Percentiles rank a stretch among this genome's conserved stretches.
These are phyloP conservation scores for Acipenser oxyrinchus DNA, from an alignment of 2,797 vertebrate species.

Conservation along the genomic window DNA sequence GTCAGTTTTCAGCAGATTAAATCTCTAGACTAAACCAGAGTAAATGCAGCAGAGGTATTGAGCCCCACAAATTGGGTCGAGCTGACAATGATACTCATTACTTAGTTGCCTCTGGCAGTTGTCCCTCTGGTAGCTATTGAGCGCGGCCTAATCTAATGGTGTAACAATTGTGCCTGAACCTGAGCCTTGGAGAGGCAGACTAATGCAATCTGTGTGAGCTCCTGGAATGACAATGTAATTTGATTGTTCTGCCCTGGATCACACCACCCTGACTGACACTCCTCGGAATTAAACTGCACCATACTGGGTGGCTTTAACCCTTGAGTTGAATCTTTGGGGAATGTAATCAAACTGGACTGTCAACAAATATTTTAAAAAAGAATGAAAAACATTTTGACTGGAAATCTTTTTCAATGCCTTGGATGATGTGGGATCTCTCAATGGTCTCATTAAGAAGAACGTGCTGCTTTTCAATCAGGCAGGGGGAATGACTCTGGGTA, in stretches of 20 bases:
- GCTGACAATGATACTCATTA: slow-evolving; percentile 23
- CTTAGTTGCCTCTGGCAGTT: slow-evolving; percentile 21
- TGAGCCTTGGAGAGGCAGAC: slow-evolving; percentile 25
- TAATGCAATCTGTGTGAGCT: slow-evolving; percentile 36
- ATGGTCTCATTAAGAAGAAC: no score
- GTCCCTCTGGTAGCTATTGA: slow-evolving; percentile 19
- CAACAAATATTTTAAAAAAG: no score
- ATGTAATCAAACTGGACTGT: no score
- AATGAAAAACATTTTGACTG: no score
- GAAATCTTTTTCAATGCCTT: no score
- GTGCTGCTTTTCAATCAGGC: no score
- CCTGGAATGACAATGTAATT: slow-evolving; percentile 37
- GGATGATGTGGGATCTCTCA: no score
- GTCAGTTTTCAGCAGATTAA: slow-evolving; percentile 9
- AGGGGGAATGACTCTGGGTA: no score
- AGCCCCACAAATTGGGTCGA: slow-evolving; percentile 16
- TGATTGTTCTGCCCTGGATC: slow-evolving; percentile 34
- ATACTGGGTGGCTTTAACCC: slow-evolving; percentile 28
- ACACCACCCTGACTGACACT: slow-evolving; percentile 26
- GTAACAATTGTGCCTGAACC: slow-evolving; percentile 21
- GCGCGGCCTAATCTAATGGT: slow-evolving; percentile 31
- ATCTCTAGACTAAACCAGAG: slow-evolving; percentile 12
- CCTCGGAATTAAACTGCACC: slow-evolving; percentile 26
- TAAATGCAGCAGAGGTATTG: slow-evolving; percentile 14
- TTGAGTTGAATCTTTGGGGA: background rate